phyloP scores from a whole-genome alignment of 2,113 vertebrate genomes.

The Sminthopsis crassicaudata region DNA sequence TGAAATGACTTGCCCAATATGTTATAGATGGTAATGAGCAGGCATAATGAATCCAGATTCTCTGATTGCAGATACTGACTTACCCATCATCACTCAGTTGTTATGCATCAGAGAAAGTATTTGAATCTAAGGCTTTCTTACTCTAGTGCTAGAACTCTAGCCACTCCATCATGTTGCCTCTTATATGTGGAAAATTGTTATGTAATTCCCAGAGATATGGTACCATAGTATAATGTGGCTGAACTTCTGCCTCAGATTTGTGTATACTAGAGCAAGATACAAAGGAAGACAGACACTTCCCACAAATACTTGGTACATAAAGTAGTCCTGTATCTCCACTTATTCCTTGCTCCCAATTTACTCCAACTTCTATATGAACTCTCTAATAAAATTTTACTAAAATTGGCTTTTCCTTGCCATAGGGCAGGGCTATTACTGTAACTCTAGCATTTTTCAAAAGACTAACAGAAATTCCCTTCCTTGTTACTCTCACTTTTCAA shows the following conservation, averaged over 20 bases:
- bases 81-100: background rate
- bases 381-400: background rate
- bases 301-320: background rate
- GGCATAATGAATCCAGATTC: background rate
- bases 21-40: background rate
- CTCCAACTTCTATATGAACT: background rate
- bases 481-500: background rate
- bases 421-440: background rate
- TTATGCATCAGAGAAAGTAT: background rate
- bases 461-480: background rate
- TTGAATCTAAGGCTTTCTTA: background rate
- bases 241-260: background rate
- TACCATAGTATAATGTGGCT: background rate
- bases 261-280: background rate
- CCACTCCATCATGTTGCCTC: background rate
- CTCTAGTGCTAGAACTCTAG: background rate
- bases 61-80: background rate
- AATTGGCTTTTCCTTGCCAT: background rate
- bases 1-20: background rate
- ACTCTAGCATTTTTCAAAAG: background rate
- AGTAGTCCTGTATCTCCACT: background rate
- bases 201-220: background rate
- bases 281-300: background rate
- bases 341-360: background rate
- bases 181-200: background rate